Evolutionary conservation across 2,888 invertebrate species (phyloP).

Genomic region (Ernsta delagoae): DNA sequence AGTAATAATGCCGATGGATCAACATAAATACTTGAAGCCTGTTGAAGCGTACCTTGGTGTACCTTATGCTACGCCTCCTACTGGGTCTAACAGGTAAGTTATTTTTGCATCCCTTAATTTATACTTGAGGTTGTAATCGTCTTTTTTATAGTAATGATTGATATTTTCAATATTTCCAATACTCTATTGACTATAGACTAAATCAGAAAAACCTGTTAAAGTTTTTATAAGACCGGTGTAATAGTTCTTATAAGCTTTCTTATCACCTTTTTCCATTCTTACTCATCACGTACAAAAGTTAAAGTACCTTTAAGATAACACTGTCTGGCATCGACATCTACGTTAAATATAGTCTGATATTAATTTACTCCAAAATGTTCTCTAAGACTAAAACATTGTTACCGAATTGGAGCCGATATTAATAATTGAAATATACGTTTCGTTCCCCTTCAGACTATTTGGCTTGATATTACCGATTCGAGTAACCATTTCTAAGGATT

Average conservation of each 20-base stretch:
- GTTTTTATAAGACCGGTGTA: too few species aligned
- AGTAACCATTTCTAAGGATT: conserved; percentile 30
- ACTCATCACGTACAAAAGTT: too few species aligned
- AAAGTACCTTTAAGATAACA: too few species aligned
- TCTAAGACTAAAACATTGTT: conserved; percentile 19
- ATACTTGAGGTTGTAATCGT: too few species aligned
- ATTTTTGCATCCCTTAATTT: too few species aligned
- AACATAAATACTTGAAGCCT: conserved; percentile 89
- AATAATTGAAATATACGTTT: conserved; percentile 25
- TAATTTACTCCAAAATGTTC: background rate
- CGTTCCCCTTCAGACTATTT: conserved; percentile 25
- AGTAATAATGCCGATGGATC: conserved; percentile 91
- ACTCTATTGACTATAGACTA: too few species aligned
- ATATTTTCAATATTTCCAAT: too few species aligned
- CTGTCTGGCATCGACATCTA: too few species aligned
- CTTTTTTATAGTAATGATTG: too few species aligned
- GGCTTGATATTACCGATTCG: conserved; percentile 29
- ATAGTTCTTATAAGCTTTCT: too few species aligned
- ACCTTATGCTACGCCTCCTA: conserved; percentile 94
- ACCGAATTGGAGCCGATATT: conserved; percentile 14
- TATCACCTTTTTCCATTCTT: too few species aligned
- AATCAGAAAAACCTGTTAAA: too few species aligned
- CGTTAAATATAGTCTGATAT: background rate
- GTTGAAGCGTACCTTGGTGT: conserved; percentile 93
- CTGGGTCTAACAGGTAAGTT: conserved; percentile 89